These are phyloP conservation scores for Hipposideros armiger DNA, from an alignment of 2,113 vertebrate species.

Conservation along the genomic window DNA sequence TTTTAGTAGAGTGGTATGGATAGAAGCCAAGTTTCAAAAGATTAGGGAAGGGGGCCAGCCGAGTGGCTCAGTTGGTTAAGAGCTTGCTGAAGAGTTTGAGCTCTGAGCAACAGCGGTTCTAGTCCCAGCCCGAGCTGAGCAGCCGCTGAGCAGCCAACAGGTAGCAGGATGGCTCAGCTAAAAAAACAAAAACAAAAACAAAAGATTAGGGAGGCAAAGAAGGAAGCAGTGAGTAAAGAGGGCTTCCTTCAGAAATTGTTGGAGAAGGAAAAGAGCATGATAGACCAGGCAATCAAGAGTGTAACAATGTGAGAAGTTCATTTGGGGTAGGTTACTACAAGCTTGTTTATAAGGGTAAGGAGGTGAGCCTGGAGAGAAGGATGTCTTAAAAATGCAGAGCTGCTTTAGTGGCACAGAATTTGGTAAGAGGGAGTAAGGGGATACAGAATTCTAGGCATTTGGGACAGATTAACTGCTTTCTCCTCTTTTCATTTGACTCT, in stretches of 20 bases:
- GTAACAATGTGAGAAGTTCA: not conserved
- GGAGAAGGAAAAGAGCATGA: not conserved
- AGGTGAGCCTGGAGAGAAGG: not conserved
- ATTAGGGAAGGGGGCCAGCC: not conserved
- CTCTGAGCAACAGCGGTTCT: no score
- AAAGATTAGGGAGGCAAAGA: not conserved
- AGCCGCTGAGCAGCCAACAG: no score
- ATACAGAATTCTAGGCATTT: not conserved
- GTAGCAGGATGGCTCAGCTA: no score
- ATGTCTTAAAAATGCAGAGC: not conserved
- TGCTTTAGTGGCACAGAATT: not conserved
- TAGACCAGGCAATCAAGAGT: not conserved
- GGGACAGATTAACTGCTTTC: not conserved
- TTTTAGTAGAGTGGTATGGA: not conserved
- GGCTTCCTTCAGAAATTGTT: not conserved
- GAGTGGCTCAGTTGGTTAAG: no score
- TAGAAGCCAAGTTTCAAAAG: not conserved
- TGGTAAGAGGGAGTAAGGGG: not conserved
- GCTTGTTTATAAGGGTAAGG: not conserved
- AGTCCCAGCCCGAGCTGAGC: no score
- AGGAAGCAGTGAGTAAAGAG: not conserved
- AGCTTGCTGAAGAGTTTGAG: no score
- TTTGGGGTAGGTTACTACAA: not conserved
- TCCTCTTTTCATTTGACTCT: not conserved
- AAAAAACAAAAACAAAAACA: no score